Evolutionary conservation across 2,797 vertebrate species (phyloP), one percentile per base, ranked within the genome.

Genomic region (Gephyroberyx darwinii): DNA sequence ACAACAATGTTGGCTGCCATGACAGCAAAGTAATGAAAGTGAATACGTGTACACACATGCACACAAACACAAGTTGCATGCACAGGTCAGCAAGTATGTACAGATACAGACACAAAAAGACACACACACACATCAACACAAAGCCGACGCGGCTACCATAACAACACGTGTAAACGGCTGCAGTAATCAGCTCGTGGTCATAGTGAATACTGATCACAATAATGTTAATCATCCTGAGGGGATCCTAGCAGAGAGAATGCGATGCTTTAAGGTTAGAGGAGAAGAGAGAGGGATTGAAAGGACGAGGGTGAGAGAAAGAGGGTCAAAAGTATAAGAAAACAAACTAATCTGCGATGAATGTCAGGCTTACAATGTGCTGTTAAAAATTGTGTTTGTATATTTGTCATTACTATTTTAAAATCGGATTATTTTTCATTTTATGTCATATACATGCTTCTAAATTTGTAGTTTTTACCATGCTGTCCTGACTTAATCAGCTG

Each of bases 151-250:
- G 20, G n/a, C 43, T 43, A 39, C 71, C 57, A 80, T 47, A 58
- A 12, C 56, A 45, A 35, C 55, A 61, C 50, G 71, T 35, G 54
- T 1, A 69, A 58, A 65, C 48, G 17, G 58, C 74, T 71, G 41
- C 72, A 71, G 53, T 79, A 75, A 66, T 69, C 78, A 72, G 62
- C 64, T 64, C 37, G 0, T 53, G 43, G 79, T 78, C 56, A 80
- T 65, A 14, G 33, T 45, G 68, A 65, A 60, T 51, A 67, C 22
- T 0, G 48, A 48, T 81, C 53, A 73, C 61, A 83, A 79, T 78
- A 69, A 74, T 51, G 55, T 84, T 81, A 71, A 81, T 84, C 80
- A 84, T 7, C 2, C 60, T 0, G 76, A 74, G 73, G 67, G 74
- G 45, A 39, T 80, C 41, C 71, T 76, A 70, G 62, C 50, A 64